Conservation (phyloP, 2,113 vertebrate genomes). For the Sorex fumeus region DNA sequence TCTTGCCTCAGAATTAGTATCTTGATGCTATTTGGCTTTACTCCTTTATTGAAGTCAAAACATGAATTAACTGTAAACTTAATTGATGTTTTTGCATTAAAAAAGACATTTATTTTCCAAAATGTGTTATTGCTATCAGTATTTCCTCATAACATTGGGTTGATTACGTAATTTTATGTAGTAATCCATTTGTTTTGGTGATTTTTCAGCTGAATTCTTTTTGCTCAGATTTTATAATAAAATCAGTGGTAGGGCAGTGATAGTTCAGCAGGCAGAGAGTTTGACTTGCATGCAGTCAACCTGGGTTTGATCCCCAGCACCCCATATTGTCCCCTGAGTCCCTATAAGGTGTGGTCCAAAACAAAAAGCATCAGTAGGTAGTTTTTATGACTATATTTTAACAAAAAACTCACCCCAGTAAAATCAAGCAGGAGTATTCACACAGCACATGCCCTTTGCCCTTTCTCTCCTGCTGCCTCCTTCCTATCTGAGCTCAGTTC, state of each 20-base stretch:
- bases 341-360: too few species aligned
- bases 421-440: background rate
- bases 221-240: slow-evolving; percentile 13
- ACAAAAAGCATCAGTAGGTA: background rate
- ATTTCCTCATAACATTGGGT: background rate
- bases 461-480: background rate
- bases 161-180: slow-evolving; percentile 4
- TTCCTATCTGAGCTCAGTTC: fast-evolving
- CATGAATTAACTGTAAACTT: background rate
- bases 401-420: background rate
- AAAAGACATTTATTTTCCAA: background rate
- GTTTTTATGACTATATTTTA: slow-evolving; percentile 1
- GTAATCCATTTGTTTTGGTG: background rate
- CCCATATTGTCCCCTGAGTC: too few species aligned
- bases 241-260: background rate
- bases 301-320: too few species aligned
- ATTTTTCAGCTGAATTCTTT: background rate
- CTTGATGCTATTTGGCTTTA: slow-evolving; percentile 33
- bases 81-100: background rate
- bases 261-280: too few species aligned
- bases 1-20: background rate
- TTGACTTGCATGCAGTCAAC: too few species aligned
- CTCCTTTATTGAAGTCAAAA: slow-evolving; percentile 18
- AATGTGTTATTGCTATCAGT: background rate
- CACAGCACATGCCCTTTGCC: background rate